phyloP scores from a whole-genome alignment of 1,140 invertebrate genomes.

The Ruditapes philippinarum region DNA sequence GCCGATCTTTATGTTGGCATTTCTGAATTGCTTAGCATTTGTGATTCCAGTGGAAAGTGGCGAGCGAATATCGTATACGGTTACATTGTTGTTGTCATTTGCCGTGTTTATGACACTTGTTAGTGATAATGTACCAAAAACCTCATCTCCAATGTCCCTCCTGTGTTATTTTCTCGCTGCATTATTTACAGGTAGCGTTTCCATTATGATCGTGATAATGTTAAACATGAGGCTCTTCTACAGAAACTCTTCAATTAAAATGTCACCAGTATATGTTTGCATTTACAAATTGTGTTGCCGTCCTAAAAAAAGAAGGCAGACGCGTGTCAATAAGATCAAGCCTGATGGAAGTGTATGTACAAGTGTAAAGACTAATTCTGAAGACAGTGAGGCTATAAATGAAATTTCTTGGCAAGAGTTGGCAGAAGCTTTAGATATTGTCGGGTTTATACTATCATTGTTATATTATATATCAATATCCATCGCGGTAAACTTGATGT shows the following conservation, averaged over 20 bases:
- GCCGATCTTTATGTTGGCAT: conserved; percentile 76
- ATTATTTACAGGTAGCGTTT: not conserved
- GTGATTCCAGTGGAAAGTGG: conserved; percentile 14
- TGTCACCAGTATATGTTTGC: not conserved
- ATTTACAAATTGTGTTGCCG: not conserved
- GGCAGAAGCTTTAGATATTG: not conserved
- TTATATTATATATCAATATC: not conserved
- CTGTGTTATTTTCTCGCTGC: conserved; percentile 16
- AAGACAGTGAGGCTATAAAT: no score
- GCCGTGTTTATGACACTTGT: conserved; percentile 34
- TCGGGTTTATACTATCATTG: not conserved
- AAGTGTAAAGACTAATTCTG: not conserved
- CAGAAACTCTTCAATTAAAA: not conserved
- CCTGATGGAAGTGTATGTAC: not conserved
- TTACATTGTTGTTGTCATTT: conserved; percentile 25
- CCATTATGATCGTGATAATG: not conserved
- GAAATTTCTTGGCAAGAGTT: not conserved
- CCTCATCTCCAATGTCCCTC: conserved; percentile 22
- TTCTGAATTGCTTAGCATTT: conserved; percentile 3
- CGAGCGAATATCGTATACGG: conserved; percentile 28
- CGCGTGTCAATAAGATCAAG: not conserved
- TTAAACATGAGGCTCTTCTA: not conserved
- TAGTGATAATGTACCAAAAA: conserved; percentile 37
- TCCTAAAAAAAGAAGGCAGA: not conserved
- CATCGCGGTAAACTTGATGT: no score